Conservation (phyloP, 2,888 invertebrate genomes). For the Mesopsocus fuscifrons region DNA sequence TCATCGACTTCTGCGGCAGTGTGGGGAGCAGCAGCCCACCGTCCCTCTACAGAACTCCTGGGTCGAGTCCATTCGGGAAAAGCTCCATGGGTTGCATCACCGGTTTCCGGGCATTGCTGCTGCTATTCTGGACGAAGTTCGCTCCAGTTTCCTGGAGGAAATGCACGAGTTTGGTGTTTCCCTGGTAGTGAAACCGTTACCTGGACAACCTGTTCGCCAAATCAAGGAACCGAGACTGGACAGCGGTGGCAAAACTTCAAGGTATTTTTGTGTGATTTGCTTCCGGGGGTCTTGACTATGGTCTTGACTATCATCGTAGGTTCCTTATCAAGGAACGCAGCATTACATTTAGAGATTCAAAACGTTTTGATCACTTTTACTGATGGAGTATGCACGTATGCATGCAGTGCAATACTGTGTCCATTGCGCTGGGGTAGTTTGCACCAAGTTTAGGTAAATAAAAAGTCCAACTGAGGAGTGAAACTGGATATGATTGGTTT, state of each 20-base stretch:
- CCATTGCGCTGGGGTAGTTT: no score
- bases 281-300: no score
- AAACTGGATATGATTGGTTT: no score
- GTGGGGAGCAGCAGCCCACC: slow-evolving; percentile 18
- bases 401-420: no score
- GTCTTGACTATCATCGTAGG: no score
- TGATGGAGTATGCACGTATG: no score
- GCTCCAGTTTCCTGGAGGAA: not conserved
- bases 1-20: slow-evolving; percentile 12
- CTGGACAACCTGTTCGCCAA: not conserved
- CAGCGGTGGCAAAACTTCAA: not conserved
- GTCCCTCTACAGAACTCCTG: slow-evolving; percentile 4
- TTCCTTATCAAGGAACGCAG: no score
- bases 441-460: no score
- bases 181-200: not conserved
- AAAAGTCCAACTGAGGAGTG: no score
- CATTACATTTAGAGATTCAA: no score
- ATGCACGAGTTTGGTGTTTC: slow-evolving; percentile 3
- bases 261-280: no score
- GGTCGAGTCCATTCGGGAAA: not conserved
- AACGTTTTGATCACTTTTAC: no score
- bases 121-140: slow-evolving; percentile 3
- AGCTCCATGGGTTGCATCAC: slow-evolving; percentile 1
- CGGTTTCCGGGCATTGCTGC: not conserved
- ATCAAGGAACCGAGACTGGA: not conserved